These are phyloP conservation scores for Cyanoliseus patagonus DNA, from an alignment of 2,113 vertebrate genomes.

Conservation along the genomic window DNA sequence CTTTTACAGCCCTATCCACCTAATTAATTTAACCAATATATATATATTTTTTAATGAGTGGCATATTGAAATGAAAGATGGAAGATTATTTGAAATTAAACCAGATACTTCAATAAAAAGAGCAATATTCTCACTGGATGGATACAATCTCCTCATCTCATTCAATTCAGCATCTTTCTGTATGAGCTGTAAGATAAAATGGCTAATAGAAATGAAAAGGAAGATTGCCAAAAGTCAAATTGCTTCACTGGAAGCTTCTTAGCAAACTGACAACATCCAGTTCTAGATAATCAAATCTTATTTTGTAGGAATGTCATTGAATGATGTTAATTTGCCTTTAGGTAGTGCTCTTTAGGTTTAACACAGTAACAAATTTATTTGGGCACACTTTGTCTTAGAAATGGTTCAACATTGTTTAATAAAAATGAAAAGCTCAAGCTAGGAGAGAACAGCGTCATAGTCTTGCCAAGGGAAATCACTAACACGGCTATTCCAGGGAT, in stretches of 20 bases:
- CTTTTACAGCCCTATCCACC: not conserved
- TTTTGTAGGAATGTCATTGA: conserved; percentile 26
- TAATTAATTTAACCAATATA: conserved; percentile 4
- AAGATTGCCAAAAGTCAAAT: not conserved
- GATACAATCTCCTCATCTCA: not conserved
- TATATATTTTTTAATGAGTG: not conserved
- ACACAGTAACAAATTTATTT: not conserved
- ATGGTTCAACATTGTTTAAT: not conserved
- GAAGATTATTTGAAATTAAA: conserved; percentile 36
- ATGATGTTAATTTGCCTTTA: conserved; percentile 40
- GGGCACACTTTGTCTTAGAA: not conserved
- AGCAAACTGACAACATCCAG: conserved; percentile 17
- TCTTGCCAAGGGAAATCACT: not conserved
- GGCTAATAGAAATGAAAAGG: conserved; percentile 1
- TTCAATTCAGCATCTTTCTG: not conserved
- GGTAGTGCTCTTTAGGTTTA: conserved; percentile 15
- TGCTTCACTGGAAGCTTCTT: conserved; percentile 18
- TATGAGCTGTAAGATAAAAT: conserved; percentile 31
- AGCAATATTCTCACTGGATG: not conserved
- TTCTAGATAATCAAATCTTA: conserved; percentile 36
- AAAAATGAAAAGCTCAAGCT: not conserved
- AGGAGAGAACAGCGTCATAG: not conserved
- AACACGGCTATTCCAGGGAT: not conserved
- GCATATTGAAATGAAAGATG: not conserved
- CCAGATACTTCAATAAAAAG: not conserved